phyloP scores from a whole-genome alignment of 2,888 invertebrate genomes.

The Brenthis hecate region DNA sequence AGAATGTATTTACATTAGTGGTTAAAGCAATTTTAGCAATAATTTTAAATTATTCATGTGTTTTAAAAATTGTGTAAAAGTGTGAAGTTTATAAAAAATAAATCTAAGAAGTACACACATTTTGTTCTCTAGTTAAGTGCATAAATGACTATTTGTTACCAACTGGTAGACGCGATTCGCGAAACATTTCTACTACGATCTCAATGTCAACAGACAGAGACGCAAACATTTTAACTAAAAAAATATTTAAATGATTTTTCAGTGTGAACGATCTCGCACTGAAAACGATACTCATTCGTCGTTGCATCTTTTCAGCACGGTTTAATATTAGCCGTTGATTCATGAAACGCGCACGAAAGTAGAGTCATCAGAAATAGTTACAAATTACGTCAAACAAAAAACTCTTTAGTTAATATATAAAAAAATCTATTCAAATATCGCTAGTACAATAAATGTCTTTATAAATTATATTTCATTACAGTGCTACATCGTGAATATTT shows the following conservation, averaged over 20 bases:
- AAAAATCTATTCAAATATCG: neutral
- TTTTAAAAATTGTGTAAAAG: conserved; percentile 3
- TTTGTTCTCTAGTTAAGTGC: neutral
- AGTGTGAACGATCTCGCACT: conserved; percentile 45
- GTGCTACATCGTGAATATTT: neutral
- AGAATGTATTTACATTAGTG: conserved; percentile 14
- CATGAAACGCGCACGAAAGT: conserved; percentile 58
- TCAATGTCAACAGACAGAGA: conserved; percentile 57
- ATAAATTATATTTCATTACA: neutral
- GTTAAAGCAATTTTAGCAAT: conserved; percentile 4
- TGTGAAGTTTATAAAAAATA: neutral
- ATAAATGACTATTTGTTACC: conserved; percentile 47
- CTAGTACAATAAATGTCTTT: neutral
- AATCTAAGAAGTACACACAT: neutral
- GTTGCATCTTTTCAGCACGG: conserved; percentile 58
- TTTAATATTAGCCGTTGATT: conserved; percentile 73
- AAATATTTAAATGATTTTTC: conserved; percentile 29
- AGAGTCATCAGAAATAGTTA: conserved; percentile 64
- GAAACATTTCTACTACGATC: conserved; percentile 52
- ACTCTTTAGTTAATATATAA: neutral
- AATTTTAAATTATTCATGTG: neutral
- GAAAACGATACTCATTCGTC: conserved; percentile 54
- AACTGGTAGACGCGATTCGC: conserved; percentile 45
- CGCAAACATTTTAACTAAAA: conserved; percentile 48
- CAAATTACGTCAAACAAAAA: conserved; percentile 67